These are phyloP conservation scores for Trogon surrucura DNA, from an alignment of 2,113 vertebrate genomes.

Conservation along the genomic window DNA sequence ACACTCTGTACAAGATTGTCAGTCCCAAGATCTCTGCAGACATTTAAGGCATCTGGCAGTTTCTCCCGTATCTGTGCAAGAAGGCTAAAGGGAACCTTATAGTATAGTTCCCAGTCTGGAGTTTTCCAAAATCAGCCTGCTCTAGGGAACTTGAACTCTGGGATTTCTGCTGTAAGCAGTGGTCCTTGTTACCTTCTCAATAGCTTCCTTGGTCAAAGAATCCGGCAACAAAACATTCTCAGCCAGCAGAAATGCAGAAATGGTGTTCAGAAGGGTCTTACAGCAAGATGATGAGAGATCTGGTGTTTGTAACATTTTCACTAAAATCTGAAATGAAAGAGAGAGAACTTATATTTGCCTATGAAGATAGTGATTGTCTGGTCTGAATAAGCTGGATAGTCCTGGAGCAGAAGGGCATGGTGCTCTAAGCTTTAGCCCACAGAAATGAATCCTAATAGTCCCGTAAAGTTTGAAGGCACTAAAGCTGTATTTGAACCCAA, in stretches of 20 bases:
- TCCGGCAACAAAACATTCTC: conserved; percentile 83
- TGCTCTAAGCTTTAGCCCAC: neutral
- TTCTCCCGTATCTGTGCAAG: too few relatives aligned
- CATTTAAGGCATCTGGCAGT: too few relatives aligned
- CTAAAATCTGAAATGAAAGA: conserved; percentile 76
- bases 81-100: neutral
- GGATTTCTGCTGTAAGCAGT: neutral
- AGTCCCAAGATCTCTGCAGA: too few relatives aligned
- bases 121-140: neutral
- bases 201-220: conserved; percentile 75
- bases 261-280: conserved; percentile 81
- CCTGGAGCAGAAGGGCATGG: neutral
- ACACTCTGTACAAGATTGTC: too few relatives aligned
- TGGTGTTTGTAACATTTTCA: conserved; percentile 73
- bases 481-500: neutral
- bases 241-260: conserved; percentile 80
- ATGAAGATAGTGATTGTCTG: neutral
- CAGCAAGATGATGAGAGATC: conserved; percentile 79
- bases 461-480: neutral
- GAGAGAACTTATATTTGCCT: neutral
- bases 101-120: neutral
- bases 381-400: neutral
- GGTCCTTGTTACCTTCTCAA: conserved; percentile 83
- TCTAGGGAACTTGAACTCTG: neutral
- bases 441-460: neutral